Base-by-base conservation (phyloP, 2,888 invertebrate genomes). In the Drosophila flavopinicola region DNA sequence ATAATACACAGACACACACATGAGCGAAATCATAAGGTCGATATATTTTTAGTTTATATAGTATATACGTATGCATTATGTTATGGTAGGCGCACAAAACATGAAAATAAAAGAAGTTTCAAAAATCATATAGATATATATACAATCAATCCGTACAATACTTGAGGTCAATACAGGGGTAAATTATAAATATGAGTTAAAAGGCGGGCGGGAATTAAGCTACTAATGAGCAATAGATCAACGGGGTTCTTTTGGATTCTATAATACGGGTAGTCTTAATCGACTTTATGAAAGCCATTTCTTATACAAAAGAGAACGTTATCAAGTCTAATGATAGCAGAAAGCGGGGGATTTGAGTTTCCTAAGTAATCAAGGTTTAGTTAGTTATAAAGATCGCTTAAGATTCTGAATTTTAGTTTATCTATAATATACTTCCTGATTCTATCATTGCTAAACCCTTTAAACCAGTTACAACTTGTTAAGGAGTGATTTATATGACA, bases 71-170 rank as follows among this genome's bases (percentile, higher is more conserved):
- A 42, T 60, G 37, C 39, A 51, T 41, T 47, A 48, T 56, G 32
- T 69, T 67, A 64, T 64, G 79, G 77, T 70, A 76, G 79, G 84
- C 84, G 84, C 84, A 84, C 78, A 82, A 66, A 61, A 85, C 65
- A 68, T 65, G 72, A 87, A 82, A 82, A 66, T 66, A 83, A 83
- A 85, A 83, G 70, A 64, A 65, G 39, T 69, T 65, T 17, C 41
- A 13, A 13, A 72, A 73, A 74, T 69, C 69, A 84, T 69, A 70
- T 75, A 70, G 52, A 68, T 75, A 45, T 59, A 45, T 59, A 60
- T 44, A 44, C 30, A 44, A 20, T 30, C 52, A 57, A 57, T 70
- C 49, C 49, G 45, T 41, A 59, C 48, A 65, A 57, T 57, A 37
- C 60, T 42, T n/a, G 27, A 45, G 38, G 29, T 25, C 35, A 48